Conservation (phyloP, 2,797 vertebrate species). For the Acanthurus lineatus region DNA sequence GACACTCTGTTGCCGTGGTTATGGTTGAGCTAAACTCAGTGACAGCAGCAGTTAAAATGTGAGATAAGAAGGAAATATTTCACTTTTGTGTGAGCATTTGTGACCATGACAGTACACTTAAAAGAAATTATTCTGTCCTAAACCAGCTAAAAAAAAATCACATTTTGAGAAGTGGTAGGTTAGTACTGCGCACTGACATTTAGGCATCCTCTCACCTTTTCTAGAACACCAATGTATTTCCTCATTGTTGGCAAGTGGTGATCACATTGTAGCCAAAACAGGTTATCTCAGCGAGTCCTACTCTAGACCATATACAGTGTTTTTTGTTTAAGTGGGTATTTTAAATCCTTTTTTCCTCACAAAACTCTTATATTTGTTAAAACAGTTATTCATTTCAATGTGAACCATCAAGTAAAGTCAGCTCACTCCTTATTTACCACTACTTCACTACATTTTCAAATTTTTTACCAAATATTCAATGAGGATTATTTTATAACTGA, state of each 20-base stretch:
- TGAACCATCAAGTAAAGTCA: not conserved
- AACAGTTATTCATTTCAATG: not conserved
- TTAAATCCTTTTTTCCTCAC: not conserved
- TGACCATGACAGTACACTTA: not conserved
- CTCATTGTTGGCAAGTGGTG: not conserved
- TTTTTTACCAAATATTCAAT: not conserved
- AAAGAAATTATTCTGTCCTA: not conserved
- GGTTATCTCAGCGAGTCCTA: not conserved
- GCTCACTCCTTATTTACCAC: not conserved
- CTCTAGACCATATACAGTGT: not conserved
- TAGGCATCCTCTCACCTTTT: not conserved
- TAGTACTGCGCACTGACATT: not conserved
- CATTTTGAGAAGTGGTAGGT: not conserved
- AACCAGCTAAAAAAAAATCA: not conserved
- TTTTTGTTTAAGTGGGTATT: constrained; percentile 8
- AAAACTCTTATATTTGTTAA: not conserved
- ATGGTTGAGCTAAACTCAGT: not conserved
- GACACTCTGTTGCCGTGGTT: not conserved
- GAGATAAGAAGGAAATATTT: not conserved
- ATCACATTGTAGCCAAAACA: not conserved
- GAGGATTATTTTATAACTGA: not conserved
- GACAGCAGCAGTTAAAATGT: not conserved
- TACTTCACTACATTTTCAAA: not conserved
- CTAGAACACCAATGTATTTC: not conserved
- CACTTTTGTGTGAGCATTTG: not conserved